A percentile compares a stretch with the other conserved stretches of the same genome.
phyloP scores from a whole-genome alignment of 2,797 vertebrate species.

The Esox lucius region DNA sequence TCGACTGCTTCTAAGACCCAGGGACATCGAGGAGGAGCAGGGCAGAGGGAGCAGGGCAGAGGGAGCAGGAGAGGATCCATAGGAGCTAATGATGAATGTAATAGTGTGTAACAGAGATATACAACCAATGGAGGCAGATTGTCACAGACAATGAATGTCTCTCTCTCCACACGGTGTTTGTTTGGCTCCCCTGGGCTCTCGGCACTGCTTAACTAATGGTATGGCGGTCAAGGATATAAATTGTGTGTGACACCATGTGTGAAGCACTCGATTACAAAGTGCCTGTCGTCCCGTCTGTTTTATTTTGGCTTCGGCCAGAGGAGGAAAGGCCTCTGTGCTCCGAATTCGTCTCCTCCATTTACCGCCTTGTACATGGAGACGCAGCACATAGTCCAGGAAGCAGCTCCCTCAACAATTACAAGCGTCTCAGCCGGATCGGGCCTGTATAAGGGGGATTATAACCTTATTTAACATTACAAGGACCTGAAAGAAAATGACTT shows the following conservation, averaged over 20 bases:
- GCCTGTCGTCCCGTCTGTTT: constrained; percentile 63
- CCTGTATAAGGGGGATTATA: background rate
- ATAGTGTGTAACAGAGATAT: constrained; percentile 76
- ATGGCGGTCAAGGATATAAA: constrained; percentile 75
- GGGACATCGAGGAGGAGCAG: constrained; percentile 36
- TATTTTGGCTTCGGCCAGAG: constrained; percentile 28
- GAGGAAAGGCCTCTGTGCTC: constrained; percentile 25
- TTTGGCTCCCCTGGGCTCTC: constrained; percentile 68
- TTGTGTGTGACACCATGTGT: constrained; percentile 79
- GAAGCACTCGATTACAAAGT: constrained; percentile 75
- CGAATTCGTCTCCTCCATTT: constrained; percentile 14
- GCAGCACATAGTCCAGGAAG: background rate
- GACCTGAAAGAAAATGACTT: no score
- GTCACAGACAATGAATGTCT: constrained; percentile 83
- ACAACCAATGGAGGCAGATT: constrained; percentile 75
- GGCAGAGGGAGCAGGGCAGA: constrained; percentile 34
- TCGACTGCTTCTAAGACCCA: constrained; percentile 36
- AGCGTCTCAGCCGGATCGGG: background rate
- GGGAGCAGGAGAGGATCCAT: constrained; percentile 55
- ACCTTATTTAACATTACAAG: no score
- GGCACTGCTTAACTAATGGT: constrained; percentile 82
- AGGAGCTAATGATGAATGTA: constrained; percentile 77
- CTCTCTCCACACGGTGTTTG: constrained; percentile 67
- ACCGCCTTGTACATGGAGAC: background rate
- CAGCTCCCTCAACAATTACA: background rate